Percentiles rank a stretch among this genome's conserved stretches.
Conservation (phyloP, 2,888 invertebrate genomes). For the Leptopilina drosophilae region DNA sequence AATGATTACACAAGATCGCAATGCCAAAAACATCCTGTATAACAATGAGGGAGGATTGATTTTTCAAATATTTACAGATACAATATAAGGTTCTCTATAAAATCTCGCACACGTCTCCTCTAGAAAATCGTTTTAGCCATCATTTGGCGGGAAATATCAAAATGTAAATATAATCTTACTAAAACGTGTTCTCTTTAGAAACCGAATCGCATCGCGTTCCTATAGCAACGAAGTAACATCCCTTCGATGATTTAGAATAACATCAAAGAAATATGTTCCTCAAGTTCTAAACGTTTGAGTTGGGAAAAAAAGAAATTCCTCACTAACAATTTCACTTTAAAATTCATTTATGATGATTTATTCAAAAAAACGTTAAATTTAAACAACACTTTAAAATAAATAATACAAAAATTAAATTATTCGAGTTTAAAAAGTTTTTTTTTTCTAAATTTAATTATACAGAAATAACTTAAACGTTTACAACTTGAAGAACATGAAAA, state of each 20-base stretch:
- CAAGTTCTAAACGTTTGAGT: too few relatives aligned
- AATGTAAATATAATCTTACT: conserved; percentile 30
- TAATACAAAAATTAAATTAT: too few relatives aligned
- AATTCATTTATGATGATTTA: too few relatives aligned
- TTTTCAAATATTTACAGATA: conserved; percentile 37
- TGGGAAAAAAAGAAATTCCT: too few relatives aligned
- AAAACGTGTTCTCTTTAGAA: conserved; percentile 29
- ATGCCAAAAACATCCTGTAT: conserved; percentile 50
- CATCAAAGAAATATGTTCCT: conserved; percentile 2
- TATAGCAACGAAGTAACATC: neutral
- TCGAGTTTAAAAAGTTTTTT: too few relatives aligned
- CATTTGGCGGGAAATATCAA: conserved; percentile 15
- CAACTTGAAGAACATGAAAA: too few relatives aligned
- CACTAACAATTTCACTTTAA: too few relatives aligned
- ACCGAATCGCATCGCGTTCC: conserved; percentile 18
- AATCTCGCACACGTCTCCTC: conserved; percentile 31
- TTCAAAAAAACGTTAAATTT: too few relatives aligned
- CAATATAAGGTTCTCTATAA: conserved; percentile 31
- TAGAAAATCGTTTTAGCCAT: conserved; percentile 1
- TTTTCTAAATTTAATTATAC: too few relatives aligned
- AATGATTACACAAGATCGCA: conserved; percentile 54
- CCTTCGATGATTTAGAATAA: conserved; percentile 19
- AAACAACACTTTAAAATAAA: too few relatives aligned
- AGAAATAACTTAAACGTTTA: too few relatives aligned
- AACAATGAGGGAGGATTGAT: conserved; percentile 25